Percentiles rank a stretch among this genome's conserved stretches.
phyloP scores from a whole-genome alignment of 2,888 invertebrate genomes.

The Brassicogethes aeneus region DNA sequence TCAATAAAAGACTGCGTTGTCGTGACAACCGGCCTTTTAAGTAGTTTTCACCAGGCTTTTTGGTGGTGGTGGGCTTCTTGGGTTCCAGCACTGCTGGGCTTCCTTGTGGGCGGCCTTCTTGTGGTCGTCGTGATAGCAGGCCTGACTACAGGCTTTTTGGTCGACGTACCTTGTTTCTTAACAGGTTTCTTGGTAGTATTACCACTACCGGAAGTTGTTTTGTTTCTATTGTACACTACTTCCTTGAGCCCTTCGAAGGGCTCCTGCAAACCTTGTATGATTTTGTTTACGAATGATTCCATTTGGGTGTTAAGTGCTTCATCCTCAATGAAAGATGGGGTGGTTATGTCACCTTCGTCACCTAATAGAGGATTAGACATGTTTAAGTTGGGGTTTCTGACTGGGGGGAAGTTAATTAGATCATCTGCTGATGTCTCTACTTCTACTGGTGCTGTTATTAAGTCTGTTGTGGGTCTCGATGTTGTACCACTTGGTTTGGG shows the following conservation, averaged over 20 bases:
- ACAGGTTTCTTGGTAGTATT: conserved; percentile 35
- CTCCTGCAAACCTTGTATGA: conserved; percentile 73
- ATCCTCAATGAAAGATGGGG: conserved; percentile 70
- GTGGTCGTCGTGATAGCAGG: conserved; percentile 21
- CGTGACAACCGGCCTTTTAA: conserved; percentile 28
- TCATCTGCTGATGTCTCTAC: conserved; percentile 56
- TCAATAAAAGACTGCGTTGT: conserved; percentile 40
- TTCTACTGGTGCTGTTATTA: conserved; percentile 38
- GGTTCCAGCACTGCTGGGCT: conserved; percentile 18
- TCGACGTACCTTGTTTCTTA: conserved; percentile 31
- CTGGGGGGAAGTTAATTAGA: conserved; percentile 74
- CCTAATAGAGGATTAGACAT: conserved; percentile 51
- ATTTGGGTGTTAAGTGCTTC: conserved; percentile 69
- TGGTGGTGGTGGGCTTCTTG: conserved; percentile 35
- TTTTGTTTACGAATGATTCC: conserved; percentile 73
- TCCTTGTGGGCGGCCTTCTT: conserved; percentile 29
- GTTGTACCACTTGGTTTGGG: conserved; percentile 51
- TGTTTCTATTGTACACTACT: conserved; percentile 54
- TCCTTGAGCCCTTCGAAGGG: conserved; percentile 75
- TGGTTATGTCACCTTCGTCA: conserved; percentile 62
- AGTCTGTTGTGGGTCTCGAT: conserved; percentile 20
- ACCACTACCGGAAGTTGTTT: conserved; percentile 25
- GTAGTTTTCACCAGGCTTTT: too few species aligned
- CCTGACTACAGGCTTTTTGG: conserved; percentile 19
- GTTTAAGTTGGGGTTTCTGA: conserved; percentile 74